Evolutionary conservation across 2,113 vertebrate genomes (phyloP), one percentile per base, ranked within the genome.

Genomic region (Limnothrissa miodon): DNA sequence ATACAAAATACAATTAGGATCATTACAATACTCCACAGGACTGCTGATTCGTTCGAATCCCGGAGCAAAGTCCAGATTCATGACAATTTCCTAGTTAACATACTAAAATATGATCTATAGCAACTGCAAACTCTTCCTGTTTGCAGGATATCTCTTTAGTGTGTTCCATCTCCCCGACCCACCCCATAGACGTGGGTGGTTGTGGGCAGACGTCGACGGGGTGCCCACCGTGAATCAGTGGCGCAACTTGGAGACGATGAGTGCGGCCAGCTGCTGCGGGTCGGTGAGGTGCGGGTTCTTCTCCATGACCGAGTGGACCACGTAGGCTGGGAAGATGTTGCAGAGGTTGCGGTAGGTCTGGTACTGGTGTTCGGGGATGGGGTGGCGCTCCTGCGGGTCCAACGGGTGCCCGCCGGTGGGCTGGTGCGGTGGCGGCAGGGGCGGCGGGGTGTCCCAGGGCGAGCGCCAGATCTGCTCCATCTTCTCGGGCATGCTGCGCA

Each of bases 311-410:
- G 97, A 95, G 90, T 98, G 97, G 81, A 99, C 98, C 25, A 99
- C 92, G 36, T 96, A 95, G 9, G 96, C 95, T 78, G 98, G 98
- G 88, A 99, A 99, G 88, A 99, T 99, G 94, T 99, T 99, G 93
- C 97, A 99, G 88, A 99, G 97, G 92, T 99, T 99, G 88, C 98
- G 96, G 89, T 99, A 99, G 9, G 97, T 98, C 91, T 99, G 97
- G 92, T 97, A 99, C 90, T 98, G 98, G 86, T 98, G 97, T 82
- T 99, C 98, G 66, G 97, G 97, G 87, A 99, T 97, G 84, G 96
- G 91, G 33, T 96, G 96, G 66, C 95, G 95, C 83, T 99, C 98
- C 85, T 93, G 95, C 33, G 95, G 96, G 87, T 99, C 97, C 56
- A 82, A n/a, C 4, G 29, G 29, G 62, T 70, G 62, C 17, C 25